These are phyloP conservation scores for Eristalinus aeneus DNA, from an alignment of 2,888 invertebrate species.

Conservation along the genomic window DNA sequence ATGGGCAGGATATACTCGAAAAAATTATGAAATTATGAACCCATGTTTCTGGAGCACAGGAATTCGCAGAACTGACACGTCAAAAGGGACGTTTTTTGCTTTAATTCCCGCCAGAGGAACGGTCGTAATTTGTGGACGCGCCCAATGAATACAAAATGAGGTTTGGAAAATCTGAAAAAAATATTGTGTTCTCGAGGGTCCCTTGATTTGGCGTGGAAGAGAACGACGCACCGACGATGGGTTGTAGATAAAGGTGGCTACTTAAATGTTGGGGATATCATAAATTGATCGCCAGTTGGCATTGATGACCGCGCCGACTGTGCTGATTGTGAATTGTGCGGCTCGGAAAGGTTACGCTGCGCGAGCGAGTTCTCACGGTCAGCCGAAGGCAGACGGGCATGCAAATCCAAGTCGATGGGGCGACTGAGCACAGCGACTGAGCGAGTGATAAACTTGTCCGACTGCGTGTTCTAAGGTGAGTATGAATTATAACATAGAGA, in stretches of 20 bases:
- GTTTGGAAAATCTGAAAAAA: slow-evolving; percentile 53
- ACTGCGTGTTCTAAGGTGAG: neutral
- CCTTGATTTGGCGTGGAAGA: slow-evolving; percentile 13
- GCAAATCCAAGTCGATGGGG: neutral
- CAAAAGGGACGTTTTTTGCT: slow-evolving; percentile 13
- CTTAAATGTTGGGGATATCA: slow-evolving; percentile 34
- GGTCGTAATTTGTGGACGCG: slow-evolving; percentile 48
- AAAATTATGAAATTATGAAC: slow-evolving; percentile 11
- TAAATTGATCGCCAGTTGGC: slow-evolving; percentile 43
- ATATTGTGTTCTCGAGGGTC: slow-evolving; percentile 14
- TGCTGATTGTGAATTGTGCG: slow-evolving; percentile 26
- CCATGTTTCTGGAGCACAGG: neutral
- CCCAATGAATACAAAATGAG: slow-evolving; percentile 62
- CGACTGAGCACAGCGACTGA: neutral
- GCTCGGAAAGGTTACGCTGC: slow-evolving; percentile 38
- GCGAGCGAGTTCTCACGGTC: slow-evolving; percentile 44
- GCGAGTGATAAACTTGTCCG: neutral
- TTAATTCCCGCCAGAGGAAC: slow-evolving; percentile 18
- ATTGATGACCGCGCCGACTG: slow-evolving; percentile 43
- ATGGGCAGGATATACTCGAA: neutral
- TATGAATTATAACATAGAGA: neutral
- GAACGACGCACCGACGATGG: slow-evolving; percentile 18
- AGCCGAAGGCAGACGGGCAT: neutral
- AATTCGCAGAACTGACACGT: slow-evolving; percentile 41
- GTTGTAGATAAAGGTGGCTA: slow-evolving; percentile 35